Conservation (phyloP, 1,140 invertebrate species). For the Sweltsa coloradensis region DNA sequence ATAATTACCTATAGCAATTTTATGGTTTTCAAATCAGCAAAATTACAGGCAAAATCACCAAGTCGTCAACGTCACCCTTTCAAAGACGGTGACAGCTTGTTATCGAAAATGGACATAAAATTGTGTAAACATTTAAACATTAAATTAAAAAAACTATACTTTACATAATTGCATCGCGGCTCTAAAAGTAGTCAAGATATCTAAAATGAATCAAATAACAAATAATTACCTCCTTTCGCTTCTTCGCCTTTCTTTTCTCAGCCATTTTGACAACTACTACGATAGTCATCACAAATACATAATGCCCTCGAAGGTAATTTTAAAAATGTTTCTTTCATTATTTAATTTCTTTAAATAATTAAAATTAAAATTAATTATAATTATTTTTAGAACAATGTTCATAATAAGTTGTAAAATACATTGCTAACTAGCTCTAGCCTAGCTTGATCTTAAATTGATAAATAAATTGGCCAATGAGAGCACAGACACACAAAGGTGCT, state of each 20-base stretch:
- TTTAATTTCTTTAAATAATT: too few relatives aligned
- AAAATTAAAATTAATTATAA: too few relatives aligned
- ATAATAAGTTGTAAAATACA: too few relatives aligned
- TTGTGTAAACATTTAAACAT: neutral
- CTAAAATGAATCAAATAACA: constrained; percentile 6
- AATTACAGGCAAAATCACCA: constrained; percentile 6
- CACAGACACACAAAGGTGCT: too few relatives aligned
- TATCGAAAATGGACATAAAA: neutral
- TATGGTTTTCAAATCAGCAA: constrained; percentile 2
- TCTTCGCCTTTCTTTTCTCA: constrained; percentile 60
- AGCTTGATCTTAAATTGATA: too few relatives aligned
- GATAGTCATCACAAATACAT: neutral
- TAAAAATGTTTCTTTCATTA: neutral
- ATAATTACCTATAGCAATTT: too few relatives aligned
- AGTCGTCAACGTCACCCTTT: constrained; percentile 1
- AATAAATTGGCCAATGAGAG: too few relatives aligned
- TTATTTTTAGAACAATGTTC: too few relatives aligned
- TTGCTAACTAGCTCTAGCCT: too few relatives aligned
- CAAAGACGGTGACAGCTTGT: too few relatives aligned
- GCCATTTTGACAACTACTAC: constrained; percentile 47
- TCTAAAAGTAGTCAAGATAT: neutral
- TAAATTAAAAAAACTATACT: neutral
- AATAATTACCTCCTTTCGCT: constrained; percentile 53
- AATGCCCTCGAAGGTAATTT: neutral
- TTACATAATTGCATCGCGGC: neutral